Base-by-base conservation (phyloP, 2,113 vertebrate species). In the Apus apus region DNA sequence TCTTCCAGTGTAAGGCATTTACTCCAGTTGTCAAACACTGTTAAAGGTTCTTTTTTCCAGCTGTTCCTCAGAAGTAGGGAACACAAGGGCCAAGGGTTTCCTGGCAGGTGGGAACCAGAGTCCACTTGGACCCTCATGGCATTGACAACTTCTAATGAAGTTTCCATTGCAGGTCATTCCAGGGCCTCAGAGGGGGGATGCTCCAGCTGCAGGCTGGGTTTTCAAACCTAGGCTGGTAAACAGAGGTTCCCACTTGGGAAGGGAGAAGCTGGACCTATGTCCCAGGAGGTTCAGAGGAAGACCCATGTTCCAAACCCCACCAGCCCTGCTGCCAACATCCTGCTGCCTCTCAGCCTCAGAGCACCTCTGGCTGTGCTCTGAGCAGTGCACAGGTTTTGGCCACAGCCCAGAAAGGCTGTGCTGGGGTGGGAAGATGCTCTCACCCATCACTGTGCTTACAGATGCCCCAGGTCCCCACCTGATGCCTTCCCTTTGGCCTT, bases 401-500 rank as follows among this genome's bases (percentile, higher is more conserved):
- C 5, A 1, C n/a, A 84, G 51, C 26, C 64, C 67, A 7, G 54
- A 54, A 82, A 60, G 65, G 19, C 84, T 72, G 61, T n/a, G 61
- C 27, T 65, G 78, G 53, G 46, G 74, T 50, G 29, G 34, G 61
- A 65, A n/a, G 36, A 19, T 15, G 0, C 25, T 36, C 32, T 82
- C 12, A 0, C 27, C 9, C 6, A 26, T 43, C 11, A 8, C 57
- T 64, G 50, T 51, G 65, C 64, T 87, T 72, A 26, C 29, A 68
- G 70, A 16, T 64, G 15, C 21, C 32, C 48, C 57, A 2, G 5
- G 43, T 79, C 66, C 89, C 89, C 82, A 88, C 61, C 75, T 68
- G 75, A 89, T 40, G 29, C 65, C 93, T 94, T 96, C 64, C 43
- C 9, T 84, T 94, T 95, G 76, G 57, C 83, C 80, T 94, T 97